These are phyloP conservation scores for Lophura nycthemera DNA, from an alignment of 2,113 vertebrate species.

Conservation along the genomic window DNA sequence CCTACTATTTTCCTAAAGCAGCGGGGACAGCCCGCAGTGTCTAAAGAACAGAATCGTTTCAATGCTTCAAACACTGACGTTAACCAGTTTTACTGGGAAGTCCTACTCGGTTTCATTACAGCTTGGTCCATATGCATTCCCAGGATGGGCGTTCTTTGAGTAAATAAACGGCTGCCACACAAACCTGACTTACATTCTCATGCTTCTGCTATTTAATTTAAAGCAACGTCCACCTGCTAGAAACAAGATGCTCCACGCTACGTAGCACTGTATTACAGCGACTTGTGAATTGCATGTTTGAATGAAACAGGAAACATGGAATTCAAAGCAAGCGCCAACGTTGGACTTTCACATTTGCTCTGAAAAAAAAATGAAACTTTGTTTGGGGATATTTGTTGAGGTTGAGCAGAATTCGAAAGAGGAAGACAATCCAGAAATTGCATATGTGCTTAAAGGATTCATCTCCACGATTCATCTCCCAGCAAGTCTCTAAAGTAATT, in stretches of 20 bases:
- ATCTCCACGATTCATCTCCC: background rate
- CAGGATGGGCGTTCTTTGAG: background rate
- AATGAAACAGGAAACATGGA: background rate
- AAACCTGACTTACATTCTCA: background rate
- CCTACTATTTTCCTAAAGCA: background rate
- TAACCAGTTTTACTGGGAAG: background rate
- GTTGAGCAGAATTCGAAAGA: background rate
- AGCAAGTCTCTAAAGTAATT: background rate
- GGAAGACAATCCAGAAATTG: background rate
- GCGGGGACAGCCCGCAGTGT: background rate
- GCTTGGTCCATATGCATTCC: background rate
- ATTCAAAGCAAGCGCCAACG: background rate
- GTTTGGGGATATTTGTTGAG: accelerated
- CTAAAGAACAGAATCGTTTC: background rate
- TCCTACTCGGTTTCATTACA: background rate
- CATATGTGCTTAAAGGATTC: background rate
- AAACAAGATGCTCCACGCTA: background rate
- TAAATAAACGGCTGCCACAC: background rate
- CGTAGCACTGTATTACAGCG: background rate
- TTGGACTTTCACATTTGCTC: background rate
- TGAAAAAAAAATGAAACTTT: background rate
- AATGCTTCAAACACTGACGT: background rate
- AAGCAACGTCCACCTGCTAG: background rate
- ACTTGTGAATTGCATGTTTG: accelerated
- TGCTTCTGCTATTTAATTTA: background rate